Conservation (phyloP, 2,113 vertebrate genomes). For the Prinia subflava region DNA sequence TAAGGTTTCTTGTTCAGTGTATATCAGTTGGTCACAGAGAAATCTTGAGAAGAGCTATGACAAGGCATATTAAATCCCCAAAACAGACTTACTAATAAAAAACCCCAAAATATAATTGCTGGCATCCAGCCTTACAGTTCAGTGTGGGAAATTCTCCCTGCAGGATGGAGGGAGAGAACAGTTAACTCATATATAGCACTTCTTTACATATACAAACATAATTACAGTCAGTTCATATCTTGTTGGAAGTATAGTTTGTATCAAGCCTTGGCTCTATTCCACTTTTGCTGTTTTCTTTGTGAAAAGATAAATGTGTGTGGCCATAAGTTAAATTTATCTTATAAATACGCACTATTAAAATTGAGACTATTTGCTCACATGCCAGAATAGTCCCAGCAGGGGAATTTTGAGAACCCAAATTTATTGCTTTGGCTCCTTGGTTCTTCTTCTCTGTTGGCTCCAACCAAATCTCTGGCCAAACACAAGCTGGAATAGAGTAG, state of each 20-base stretch:
- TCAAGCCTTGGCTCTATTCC: conserved; percentile 7
- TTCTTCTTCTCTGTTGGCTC: neutral
- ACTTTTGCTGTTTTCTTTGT: neutral
- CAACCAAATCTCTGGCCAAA: neutral
- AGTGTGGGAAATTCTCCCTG: conserved; percentile 11
- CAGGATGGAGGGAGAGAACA: neutral
- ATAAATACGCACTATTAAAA: neutral
- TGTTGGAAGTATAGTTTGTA: neutral
- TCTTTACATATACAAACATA: neutral
- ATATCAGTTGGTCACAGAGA: neutral
- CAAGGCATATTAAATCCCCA: neutral
- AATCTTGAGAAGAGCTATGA: neutral
- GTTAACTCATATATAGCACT: neutral
- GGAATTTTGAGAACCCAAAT: neutral
- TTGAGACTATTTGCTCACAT: neutral
- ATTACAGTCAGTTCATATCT: neutral
- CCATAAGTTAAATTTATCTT: neutral
- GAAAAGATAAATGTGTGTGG: conserved; percentile 24
- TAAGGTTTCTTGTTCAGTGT: neutral
- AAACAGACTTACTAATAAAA: neutral
- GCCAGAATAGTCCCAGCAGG: neutral
- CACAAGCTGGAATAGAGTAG: neutral
- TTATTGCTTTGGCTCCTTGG: neutral
- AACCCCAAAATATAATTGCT: neutral
- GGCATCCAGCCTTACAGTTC: neutral